Conservation (phyloP, 2,888 invertebrate genomes). For the Athalia circularis region DNA sequence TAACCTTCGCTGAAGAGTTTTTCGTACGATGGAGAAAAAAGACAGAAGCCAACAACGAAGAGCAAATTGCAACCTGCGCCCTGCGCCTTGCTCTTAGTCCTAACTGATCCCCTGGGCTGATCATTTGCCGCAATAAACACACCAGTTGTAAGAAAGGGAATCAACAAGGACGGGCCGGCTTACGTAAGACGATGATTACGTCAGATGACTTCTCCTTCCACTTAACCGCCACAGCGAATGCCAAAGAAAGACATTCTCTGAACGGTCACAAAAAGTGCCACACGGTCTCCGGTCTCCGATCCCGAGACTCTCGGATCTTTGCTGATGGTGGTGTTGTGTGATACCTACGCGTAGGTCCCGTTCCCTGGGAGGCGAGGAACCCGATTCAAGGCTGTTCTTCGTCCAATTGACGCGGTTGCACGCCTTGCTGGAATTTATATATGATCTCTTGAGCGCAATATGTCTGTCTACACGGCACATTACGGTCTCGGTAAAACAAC, state of each 20-base stretch:
- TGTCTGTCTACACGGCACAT: slow-evolving; percentile 31
- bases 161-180: slow-evolving; percentile 22
- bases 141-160: not conserved
- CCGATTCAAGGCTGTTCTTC: slow-evolving; percentile 34
- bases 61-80: no score
- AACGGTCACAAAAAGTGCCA: slow-evolving; percentile 34
- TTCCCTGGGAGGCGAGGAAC: slow-evolving; percentile 28
- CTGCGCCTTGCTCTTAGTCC: no score
- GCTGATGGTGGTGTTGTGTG: not conserved
- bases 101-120: no score
- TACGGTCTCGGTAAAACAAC: not conserved
- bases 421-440: slow-evolving; percentile 35
- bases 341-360: slow-evolving; percentile 39
- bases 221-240: slow-evolving; percentile 20
- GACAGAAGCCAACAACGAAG: not conserved
- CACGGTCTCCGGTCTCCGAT: slow-evolving; percentile 1
- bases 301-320: not conserved
- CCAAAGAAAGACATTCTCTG: slow-evolving; percentile 42
- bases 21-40: not conserved
- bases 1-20: no score
- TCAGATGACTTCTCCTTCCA: slow-evolving; percentile 30
- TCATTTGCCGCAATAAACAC: no score
- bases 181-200: slow-evolving; percentile 36
- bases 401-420: slow-evolving; percentile 39
- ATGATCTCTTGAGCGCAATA: slow-evolving; percentile 30